Conservation (phyloP, 1,140 invertebrate species). For the Heliconius melpomene region DNA sequence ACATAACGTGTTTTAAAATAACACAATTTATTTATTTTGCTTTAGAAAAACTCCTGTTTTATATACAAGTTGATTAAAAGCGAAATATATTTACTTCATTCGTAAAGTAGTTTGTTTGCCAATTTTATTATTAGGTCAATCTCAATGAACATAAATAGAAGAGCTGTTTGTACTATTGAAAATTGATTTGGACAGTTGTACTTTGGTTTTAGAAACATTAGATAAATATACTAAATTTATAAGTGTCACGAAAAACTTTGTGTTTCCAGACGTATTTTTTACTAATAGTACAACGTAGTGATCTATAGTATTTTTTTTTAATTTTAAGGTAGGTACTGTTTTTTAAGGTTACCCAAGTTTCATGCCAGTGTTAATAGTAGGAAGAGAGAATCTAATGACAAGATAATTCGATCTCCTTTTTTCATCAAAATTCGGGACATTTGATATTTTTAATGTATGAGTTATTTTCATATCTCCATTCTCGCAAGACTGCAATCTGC, state of each 20-base stretch:
- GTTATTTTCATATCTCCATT: no score
- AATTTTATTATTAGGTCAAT: conserved; percentile 35
- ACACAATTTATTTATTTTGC: background rate
- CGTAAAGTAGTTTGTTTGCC: conserved; percentile 26
- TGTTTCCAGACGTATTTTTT: background rate
- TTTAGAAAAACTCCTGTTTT: background rate
- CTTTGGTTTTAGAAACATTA: conserved; percentile 2
- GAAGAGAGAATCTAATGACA: no score
- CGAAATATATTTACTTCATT: background rate
- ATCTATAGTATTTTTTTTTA: no score
- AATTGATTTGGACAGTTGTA: conserved; percentile 10
- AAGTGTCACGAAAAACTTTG: background rate
- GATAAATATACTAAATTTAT: background rate
- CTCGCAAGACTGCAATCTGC: no score
- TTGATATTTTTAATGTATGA: no score
- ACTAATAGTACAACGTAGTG: no score
- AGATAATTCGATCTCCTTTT: no score
- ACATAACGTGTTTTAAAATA: background rate
- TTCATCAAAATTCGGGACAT: no score
- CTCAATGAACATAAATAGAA: conserved; percentile 15
- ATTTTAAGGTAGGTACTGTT: no score
- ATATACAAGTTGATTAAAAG: conserved; percentile 18
- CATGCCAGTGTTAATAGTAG: no score
- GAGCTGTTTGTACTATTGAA: conserved; percentile 16
- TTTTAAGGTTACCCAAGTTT: no score